Conservation (phyloP, 2,797 vertebrate species). For the Leptodactylus fallax region DNA sequence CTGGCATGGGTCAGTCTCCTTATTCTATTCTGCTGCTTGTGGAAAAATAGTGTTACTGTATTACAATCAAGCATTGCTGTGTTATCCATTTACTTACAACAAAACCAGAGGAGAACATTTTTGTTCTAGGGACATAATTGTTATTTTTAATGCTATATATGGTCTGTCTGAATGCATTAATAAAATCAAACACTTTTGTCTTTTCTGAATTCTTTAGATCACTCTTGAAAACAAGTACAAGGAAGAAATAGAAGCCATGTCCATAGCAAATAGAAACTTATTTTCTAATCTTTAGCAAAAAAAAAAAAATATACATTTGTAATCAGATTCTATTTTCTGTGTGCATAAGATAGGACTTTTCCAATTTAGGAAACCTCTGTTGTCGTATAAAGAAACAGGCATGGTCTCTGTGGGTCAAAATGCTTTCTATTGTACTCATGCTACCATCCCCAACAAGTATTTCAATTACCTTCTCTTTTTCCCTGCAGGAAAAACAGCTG, state of each 20-base stretch:
- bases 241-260: not conserved
- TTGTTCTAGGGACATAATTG: not conserved
- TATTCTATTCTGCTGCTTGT: conserved; percentile 59
- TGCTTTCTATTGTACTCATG: not conserved
- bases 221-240: not conserved
- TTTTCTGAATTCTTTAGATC: no score
- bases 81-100: not conserved
- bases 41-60: conserved; percentile 40
- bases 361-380: not conserved
- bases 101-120: not conserved
- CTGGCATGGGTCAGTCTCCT: conserved; percentile 55
- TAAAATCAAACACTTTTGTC: not conserved
- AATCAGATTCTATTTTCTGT: not conserved
- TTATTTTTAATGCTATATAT: not conserved
- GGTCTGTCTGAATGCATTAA: not conserved
- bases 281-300: not conserved
- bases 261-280: not conserved
- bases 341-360: not conserved
- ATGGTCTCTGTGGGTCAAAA: not conserved
- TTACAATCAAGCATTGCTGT: not conserved
- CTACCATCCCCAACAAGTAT: not conserved
- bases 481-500: not conserved
- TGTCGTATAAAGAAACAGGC: not conserved
- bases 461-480: not conserved
- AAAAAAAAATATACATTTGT: not conserved